Conservation (phyloP, 1,140 invertebrate species). For the Mercenaria mercenaria region DNA sequence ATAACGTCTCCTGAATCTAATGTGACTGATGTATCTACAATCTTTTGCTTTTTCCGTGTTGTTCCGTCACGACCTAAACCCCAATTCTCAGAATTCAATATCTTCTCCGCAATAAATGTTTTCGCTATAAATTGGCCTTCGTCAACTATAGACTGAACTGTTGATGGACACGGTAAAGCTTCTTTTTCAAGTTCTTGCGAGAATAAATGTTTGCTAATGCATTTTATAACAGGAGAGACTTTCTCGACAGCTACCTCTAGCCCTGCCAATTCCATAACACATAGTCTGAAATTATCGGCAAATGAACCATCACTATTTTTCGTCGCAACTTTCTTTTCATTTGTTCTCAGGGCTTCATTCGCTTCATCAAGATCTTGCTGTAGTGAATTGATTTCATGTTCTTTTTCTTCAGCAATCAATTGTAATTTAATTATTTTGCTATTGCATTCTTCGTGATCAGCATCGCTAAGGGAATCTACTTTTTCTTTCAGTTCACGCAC, state of each 20-base stretch:
- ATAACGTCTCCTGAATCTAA: background rate
- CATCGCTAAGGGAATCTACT: background rate
- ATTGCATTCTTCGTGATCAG: no score
- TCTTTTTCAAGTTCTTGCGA: constrained; percentile 13
- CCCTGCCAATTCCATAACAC: constrained; percentile 62
- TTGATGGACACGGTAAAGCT: constrained; percentile 13
- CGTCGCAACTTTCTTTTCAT: background rate
- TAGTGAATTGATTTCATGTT: no score
- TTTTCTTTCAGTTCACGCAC: background rate
- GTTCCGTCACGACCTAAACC: constrained; percentile 59
- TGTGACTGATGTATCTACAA: constrained; percentile 54
- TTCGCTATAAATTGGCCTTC: constrained; percentile 64
- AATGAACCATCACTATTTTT: constrained; percentile 41
- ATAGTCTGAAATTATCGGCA: constrained; percentile 39
- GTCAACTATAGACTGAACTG: constrained; percentile 63
- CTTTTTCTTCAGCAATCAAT: no score
- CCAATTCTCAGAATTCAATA: constrained; percentile 25
- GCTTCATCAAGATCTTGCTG: no score
- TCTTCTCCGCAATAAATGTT: constrained; percentile 46
- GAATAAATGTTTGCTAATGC: constrained; percentile 55
- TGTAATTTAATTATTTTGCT: no score
- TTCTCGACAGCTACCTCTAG: constrained; percentile 67
- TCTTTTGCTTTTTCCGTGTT: constrained; percentile 40
- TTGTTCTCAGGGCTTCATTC: no score
- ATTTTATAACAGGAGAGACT: constrained; percentile 59